Evolutionary conservation across 1,140 invertebrate genomes (phyloP), one percentile per base, ranked within the genome.

Genomic region (Trichoplusia ni): DNA sequence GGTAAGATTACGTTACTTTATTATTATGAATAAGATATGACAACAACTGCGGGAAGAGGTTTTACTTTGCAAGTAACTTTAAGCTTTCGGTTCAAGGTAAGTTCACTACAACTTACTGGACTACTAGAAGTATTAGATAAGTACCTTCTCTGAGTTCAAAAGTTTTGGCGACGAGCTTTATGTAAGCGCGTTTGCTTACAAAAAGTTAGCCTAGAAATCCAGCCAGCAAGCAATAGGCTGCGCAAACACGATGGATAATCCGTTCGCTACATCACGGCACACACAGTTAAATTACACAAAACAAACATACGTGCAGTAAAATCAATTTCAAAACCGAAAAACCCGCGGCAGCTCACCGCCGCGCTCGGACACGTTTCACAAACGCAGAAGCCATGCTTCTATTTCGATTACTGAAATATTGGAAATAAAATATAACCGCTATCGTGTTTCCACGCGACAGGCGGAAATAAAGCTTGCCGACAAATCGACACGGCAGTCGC

Each of bases 401-500:
- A 80, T 82, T 82, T 77, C 76, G 73, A 82, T 77, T 81, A 81
- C 72, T 75, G 77, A 79, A 86, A 83, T 84, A 87, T 84, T 87
- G 82, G 76, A 81, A 89, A 89, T 89, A 89, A 89, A 82, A 86
- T 89, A 83, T 84, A 84, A 80, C 75, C 74, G 74, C 75, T 89
- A 87, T 87, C 82, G 82, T 68, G 76, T 86, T 89, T 87, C 78
- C 77, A 86, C 75, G 77, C 81, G 84, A 83, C 86, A 80, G 80
- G 74, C 82, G 85, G 85, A 88, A 89, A 89, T 89, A 89, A 86
- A 89, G 80, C 78, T 71, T 77, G 80, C 77, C 80, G 75, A 83
- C 84, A 82, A 81, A 84, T 88, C 85, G 79, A 80, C 78, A 77
- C 71, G 68, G 66, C 60, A 44, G 42, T 49, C 37, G 63, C 65